A percentile compares a stretch with the other conserved stretches of the same genome.
phyloP scores from a whole-genome alignment of 1,140 invertebrate species.

The Pomacea maculata region DNA sequence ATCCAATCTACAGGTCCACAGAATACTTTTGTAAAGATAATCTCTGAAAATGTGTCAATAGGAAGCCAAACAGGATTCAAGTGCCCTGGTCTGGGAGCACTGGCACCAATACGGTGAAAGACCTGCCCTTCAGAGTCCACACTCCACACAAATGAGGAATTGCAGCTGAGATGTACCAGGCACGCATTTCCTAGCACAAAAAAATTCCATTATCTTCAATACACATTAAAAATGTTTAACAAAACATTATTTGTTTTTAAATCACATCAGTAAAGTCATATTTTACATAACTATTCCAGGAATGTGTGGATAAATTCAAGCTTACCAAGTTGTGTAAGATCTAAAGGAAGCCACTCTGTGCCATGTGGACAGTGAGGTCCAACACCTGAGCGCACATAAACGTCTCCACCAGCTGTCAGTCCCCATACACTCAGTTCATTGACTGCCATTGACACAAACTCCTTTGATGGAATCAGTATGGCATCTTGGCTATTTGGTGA shows the following conservation, averaged over 20 bases:
- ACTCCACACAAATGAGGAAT: slow-evolving; percentile 68
- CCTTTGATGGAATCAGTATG: slow-evolving; percentile 25
- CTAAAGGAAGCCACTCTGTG: slow-evolving; percentile 64
- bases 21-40: slow-evolving; percentile 65
- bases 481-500: slow-evolving; percentile 41
- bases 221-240: background rate
- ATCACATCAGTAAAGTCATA: background rate
- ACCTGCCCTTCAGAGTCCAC: slow-evolving; percentile 67
- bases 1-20: slow-evolving; percentile 67
- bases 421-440: slow-evolving; percentile 67
- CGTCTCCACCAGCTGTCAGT: slow-evolving; percentile 62
- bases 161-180: slow-evolving; percentile 66
- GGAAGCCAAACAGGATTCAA: slow-evolving; percentile 69
- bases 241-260: too few species aligned
- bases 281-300: background rate
- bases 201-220: slow-evolving; percentile 12
- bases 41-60: slow-evolving; percentile 55
- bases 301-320: background rate
- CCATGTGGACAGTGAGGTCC: slow-evolving; percentile 60
- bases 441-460: slow-evolving; percentile 60
- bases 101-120: slow-evolving; percentile 68
- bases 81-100: slow-evolving; percentile 61
- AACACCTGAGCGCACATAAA: slow-evolving; percentile 67
- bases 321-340: slow-evolving; percentile 67
- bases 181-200: slow-evolving; percentile 61